Evolutionary conservation across 2,888 invertebrate genomes (phyloP), one percentile per base, ranked within the genome.

Genomic region (Cloeon dipterum): DNA sequence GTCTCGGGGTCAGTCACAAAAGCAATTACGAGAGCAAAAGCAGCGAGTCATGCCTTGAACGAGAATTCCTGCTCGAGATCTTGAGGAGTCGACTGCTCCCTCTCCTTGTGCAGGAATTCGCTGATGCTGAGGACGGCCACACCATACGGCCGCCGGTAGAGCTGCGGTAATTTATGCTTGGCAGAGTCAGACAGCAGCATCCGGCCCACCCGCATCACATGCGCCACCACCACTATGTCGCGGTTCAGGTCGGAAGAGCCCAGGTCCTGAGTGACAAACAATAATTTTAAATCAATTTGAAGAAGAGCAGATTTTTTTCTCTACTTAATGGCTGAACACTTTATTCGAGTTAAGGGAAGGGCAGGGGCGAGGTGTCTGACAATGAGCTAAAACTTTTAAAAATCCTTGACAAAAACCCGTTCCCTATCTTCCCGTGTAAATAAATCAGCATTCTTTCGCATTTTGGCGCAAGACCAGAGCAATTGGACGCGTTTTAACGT

Each of bases 131-230:
- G 58, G 0, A 82, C 82, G 3, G 83, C 89, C 26, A 86, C 82
- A 0, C 88, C 91, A 49, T 83, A 73, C 0, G 91, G 91, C 42
- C 89, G 62, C 41, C 52, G 51, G 42, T 54, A 56, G 23, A 46
- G 37, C 35, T 46, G 43, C 20, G 41, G 39, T 8, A 40, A 20
- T 20, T 36, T 54, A 53, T 63, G 66, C 50, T 63, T 65, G 21
- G 61, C 60, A 55, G 62, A 63, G 26, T 69, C 68, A 2, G 73
- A 68, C 33, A 69, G 69, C 13, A 82, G 66, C 68, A 86, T 83
- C 49, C 78, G 68, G 2, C 91, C 91, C 37, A 86, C 75, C 36
- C 91, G 68, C 60, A 88, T 77, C 34, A 91, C 81, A 56, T 88
- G 85, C 42, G 83, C 83, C 21, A 91, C 76, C 45, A 93, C 63